A percentile compares a stretch with the other conserved stretches of the same genome.
Conservation (phyloP, 2,888 invertebrate genomes). For the Villa cingulata region DNA sequence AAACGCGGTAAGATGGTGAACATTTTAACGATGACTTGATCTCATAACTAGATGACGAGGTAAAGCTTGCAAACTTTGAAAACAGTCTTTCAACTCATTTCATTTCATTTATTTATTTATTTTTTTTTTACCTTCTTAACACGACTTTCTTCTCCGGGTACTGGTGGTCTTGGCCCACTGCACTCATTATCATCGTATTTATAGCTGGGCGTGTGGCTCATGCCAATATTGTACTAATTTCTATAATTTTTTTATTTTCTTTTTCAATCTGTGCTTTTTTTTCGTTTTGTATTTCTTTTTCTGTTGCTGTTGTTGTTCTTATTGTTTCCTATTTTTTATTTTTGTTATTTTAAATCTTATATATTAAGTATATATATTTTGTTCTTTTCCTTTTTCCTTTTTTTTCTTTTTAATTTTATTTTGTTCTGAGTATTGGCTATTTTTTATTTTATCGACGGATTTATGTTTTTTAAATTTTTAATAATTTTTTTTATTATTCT, state of each 20-base stretch:
- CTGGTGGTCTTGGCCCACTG: conserved; percentile 62
- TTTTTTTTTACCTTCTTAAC: conserved; percentile 29
- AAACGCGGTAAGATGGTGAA: too few relatives aligned
- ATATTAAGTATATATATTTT: too few relatives aligned
- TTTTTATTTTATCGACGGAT: background rate
- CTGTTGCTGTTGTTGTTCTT: background rate
- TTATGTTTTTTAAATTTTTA: conserved; percentile 1
- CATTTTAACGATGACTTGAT: too few relatives aligned
- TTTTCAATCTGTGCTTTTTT: too few relatives aligned
- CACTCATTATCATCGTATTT: conserved; percentile 38
- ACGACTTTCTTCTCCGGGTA: conserved; percentile 53
- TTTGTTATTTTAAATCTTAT: too few relatives aligned
- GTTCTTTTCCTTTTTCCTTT: background rate
- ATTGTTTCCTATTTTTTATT: too few relatives aligned
- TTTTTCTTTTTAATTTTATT: too few relatives aligned
- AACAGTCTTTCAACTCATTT: too few relatives aligned
- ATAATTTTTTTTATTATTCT: too few relatives aligned
- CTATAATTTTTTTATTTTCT: background rate
- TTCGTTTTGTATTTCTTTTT: background rate
- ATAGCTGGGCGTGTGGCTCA: conserved; percentile 34
- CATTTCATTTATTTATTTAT: background rate
- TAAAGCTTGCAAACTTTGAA: too few relatives aligned
- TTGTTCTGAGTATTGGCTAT: background rate
- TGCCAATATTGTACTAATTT: conserved; percentile 23
- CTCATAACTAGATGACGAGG: too few relatives aligned